phyloP scores from a whole-genome alignment of 2,888 invertebrate species.

The Eurytoma californica region DNA sequence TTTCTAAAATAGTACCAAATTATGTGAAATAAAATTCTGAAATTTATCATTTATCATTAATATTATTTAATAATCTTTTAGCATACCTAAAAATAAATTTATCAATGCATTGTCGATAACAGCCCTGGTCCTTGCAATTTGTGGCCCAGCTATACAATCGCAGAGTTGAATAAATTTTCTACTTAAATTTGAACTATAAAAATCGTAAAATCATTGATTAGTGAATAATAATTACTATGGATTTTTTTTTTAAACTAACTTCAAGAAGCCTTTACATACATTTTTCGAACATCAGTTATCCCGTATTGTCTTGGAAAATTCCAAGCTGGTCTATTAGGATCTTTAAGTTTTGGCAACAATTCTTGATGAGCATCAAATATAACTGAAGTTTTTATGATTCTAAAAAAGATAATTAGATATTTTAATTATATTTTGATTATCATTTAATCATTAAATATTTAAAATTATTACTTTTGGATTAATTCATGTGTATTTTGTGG shows the following conservation, averaged over 20 bases:
- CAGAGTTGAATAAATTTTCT: slow-evolving; percentile 82
- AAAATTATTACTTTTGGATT: slow-evolving; percentile 78
- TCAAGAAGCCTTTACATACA: slow-evolving; percentile 75
- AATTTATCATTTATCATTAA: slow-evolving; percentile 29
- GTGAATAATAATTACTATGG: slow-evolving; percentile 17
- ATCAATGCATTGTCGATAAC: slow-evolving; percentile 79
- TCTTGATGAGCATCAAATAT: slow-evolving; percentile 88
- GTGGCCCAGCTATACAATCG: slow-evolving; percentile 79
- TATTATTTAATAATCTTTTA: slow-evolving; percentile 9
- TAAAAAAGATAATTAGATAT: slow-evolving; percentile 48
- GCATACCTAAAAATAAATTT: slow-evolving; percentile 76
- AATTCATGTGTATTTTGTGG: slow-evolving; percentile 75
- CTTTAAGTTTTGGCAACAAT: slow-evolving; percentile 84
- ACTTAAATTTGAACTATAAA: slow-evolving; percentile 80
- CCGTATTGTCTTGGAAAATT: slow-evolving; percentile 85
- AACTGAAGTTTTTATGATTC: slow-evolving; percentile 80
- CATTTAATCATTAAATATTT: slow-evolving; percentile 45
- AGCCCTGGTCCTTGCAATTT: slow-evolving; percentile 78
- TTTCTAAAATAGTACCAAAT: slow-evolving; percentile 70
- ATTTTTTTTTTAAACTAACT: background rate
- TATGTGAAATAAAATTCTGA: slow-evolving; percentile 14
- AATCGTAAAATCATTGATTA: slow-evolving; percentile 33
- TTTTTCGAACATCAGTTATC: slow-evolving; percentile 82
- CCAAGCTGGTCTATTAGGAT: slow-evolving; percentile 83
- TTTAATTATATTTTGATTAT: background rate